A percentile compares a stretch with the other conserved stretches of the same genome.
These are phyloP conservation scores for Antheraea pernyi DNA, from an alignment of 1,140 invertebrate species.

Conservation along the genomic window DNA sequence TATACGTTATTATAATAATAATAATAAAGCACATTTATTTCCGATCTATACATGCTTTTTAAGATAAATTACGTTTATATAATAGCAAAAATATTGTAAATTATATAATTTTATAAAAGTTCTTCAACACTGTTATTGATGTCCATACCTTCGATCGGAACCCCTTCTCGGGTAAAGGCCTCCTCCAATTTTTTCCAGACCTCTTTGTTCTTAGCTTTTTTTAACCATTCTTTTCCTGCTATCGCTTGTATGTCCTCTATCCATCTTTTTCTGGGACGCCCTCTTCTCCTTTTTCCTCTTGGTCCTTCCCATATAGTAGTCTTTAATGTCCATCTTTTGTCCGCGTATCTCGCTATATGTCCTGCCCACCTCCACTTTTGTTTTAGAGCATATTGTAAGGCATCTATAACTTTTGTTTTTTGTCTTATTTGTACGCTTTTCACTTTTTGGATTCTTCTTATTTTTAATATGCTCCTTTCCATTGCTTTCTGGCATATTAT, in stretches of 20 bases:
- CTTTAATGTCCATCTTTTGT: conserved; percentile 21
- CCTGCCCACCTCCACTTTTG: conserved; percentile 24
- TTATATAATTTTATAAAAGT: not conserved
- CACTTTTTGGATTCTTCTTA: conserved; percentile 21
- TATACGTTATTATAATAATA: too few relatives aligned
- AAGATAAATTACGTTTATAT: too few relatives aligned
- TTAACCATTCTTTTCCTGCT: conserved; percentile 14
- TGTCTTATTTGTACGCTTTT: conserved; percentile 7
- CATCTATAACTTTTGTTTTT: conserved; percentile 25
- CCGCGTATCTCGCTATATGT: conserved; percentile 20
- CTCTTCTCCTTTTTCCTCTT: conserved; percentile 15
- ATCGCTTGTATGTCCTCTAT: conserved; percentile 13
- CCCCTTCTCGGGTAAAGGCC: conserved; percentile 14
- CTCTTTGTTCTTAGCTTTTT: not conserved
- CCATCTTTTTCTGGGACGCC: conserved; percentile 6
- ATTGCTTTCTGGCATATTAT: conserved; percentile 19
- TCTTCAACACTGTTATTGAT: not conserved
- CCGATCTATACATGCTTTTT: too few relatives aligned
- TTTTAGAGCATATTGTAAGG: conserved; percentile 16
- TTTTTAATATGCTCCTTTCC: conserved; percentile 19
- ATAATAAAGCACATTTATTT: too few relatives aligned
- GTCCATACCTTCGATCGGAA: conserved; percentile 7
- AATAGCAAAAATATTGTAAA: too few relatives aligned
- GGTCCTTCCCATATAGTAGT: conserved; percentile 18
- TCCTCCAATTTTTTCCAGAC: conserved; percentile 10